Evolutionary conservation across 2,797 vertebrate species (phyloP).

Genomic region (Tragelaphus eurycerus): DNA sequence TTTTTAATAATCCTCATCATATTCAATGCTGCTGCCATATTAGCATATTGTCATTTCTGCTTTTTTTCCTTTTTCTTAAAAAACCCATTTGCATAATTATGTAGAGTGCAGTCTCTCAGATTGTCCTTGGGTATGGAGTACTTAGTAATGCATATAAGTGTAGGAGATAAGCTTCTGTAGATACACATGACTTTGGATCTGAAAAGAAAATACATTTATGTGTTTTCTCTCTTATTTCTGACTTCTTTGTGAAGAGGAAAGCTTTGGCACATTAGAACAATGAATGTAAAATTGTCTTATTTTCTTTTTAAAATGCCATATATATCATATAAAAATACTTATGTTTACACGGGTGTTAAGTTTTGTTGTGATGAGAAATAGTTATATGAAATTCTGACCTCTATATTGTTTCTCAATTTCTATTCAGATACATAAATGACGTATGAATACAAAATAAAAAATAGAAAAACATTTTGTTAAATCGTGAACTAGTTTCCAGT

Average conservation of each 20-base stretch:
- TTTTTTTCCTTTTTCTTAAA: constrained; percentile 60
- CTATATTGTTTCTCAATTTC: not conserved
- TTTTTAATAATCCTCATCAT: not conserved
- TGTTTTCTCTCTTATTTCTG: not conserved
- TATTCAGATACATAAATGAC: not conserved
- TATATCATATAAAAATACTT: not conserved
- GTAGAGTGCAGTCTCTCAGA: not conserved
- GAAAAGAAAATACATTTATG: not conserved
- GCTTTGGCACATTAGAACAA: not conserved
- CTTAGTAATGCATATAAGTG: constrained; percentile 7
- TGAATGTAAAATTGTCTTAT: not conserved
- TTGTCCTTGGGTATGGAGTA: not conserved
- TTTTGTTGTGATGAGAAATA: constrained; percentile 23
- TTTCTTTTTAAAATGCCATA: constrained; percentile 27
- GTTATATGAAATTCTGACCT: constrained; percentile 21
- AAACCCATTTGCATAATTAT: constrained; percentile 55
- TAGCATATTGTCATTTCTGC: constrained; percentile 59
- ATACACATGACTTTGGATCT: not conserved
- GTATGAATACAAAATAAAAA: not conserved
- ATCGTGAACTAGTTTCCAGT: not conserved
- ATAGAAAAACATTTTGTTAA: not conserved
- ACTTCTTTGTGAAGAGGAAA: constrained; percentile 4
- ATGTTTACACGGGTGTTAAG: not conserved
- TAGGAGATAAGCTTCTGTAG: not conserved
- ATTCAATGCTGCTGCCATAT: constrained; percentile 19